Conservation (phyloP, 2,888 invertebrate genomes). For the Abrostola triplasia region DNA sequence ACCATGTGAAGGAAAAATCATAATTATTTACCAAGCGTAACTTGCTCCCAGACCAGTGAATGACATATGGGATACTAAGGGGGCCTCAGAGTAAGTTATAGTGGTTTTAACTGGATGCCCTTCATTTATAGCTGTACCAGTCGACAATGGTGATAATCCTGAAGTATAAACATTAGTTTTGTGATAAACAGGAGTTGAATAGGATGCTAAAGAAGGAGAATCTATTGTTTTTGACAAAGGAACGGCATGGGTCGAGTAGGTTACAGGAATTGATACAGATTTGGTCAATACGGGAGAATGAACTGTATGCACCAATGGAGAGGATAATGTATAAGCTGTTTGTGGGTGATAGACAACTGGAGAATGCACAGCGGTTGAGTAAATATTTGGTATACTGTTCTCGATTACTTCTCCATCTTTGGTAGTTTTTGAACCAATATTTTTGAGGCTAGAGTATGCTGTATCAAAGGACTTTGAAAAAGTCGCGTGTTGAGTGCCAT, state of each 20-base stretch:
- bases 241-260: slow-evolving; percentile 44
- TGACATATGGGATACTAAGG: slow-evolving; percentile 65
- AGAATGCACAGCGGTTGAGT: slow-evolving; percentile 43
- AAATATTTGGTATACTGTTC: slow-evolving; percentile 47
- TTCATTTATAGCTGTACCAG: slow-evolving; percentile 42
- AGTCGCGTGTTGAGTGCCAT: slow-evolving; percentile 50
- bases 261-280: slow-evolving; percentile 37
- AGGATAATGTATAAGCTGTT: slow-evolving; percentile 39
- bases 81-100: slow-evolving; percentile 62
- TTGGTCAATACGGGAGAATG: slow-evolving; percentile 46
- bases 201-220: slow-evolving; percentile 40
- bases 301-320: slow-evolving; percentile 43
- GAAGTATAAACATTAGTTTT: slow-evolving; percentile 46
- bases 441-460: slow-evolving; percentile 50
- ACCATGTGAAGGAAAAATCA: slow-evolving; percentile 45
- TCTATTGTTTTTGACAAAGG: slow-evolving; percentile 46
- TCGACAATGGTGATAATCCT: slow-evolving; percentile 53
- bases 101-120: slow-evolving; percentile 54
- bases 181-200: slow-evolving; percentile 41
- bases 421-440: slow-evolving; percentile 47
- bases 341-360: slow-evolving; percentile 47
- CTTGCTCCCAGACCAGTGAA: slow-evolving; percentile 63
- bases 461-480: slow-evolving; percentile 53
- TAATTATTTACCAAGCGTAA: slow-evolving; percentile 68
- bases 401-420: slow-evolving; percentile 33